These are phyloP conservation scores for Ciconia maguari DNA, from an alignment of 2,113 vertebrate genomes.

Conservation along the genomic window DNA sequence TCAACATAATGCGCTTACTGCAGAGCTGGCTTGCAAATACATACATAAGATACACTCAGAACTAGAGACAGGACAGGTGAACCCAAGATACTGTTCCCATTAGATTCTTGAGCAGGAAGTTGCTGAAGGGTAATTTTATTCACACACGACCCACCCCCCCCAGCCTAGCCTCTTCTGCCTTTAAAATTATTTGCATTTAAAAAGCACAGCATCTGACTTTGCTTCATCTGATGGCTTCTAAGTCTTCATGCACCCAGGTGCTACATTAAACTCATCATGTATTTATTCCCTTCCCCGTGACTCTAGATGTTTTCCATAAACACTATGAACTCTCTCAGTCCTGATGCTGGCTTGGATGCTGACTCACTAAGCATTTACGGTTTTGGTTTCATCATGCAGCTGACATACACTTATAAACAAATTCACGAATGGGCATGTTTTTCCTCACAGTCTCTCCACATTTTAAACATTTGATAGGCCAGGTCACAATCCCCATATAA, in stretches of 20 bases:
- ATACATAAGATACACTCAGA: background rate
- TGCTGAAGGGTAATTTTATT: background rate
- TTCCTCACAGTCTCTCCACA: background rate
- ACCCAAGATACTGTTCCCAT: background rate
- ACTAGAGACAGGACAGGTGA: background rate
- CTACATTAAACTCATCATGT: background rate
- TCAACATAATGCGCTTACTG: background rate
- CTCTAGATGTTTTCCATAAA: conserved; percentile 20
- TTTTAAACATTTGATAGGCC: background rate
- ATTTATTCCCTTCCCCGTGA: background rate
- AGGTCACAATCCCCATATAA: background rate
- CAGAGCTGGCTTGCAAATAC: background rate
- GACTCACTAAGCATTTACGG: background rate
- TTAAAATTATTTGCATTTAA: background rate
- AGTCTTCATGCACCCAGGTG: background rate
- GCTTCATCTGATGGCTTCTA: background rate
- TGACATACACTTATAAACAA: conserved; percentile 30
- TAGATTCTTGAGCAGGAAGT: background rate
- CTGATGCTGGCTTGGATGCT: background rate
- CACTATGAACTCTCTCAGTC: background rate
- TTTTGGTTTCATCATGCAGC: conserved; percentile 51
- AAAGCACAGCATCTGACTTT: background rate
- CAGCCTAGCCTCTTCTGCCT: background rate
- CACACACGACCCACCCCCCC: no score
- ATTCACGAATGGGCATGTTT: background rate